Evolutionary conservation across 2,888 invertebrate species (phyloP).

Genomic region (Ophion obscuratus): DNA sequence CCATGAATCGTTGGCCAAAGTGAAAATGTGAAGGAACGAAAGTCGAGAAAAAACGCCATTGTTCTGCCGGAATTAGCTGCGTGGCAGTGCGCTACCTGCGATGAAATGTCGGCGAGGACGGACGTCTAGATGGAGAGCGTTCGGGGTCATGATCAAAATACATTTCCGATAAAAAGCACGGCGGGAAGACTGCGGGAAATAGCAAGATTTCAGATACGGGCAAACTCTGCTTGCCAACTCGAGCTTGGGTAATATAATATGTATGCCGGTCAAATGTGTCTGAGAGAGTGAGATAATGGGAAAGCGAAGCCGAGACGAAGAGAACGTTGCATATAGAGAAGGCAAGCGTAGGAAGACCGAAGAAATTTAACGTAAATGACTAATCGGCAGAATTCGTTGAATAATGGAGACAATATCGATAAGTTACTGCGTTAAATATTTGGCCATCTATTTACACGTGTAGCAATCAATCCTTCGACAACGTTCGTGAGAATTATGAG

Average conservation of each 20-base stretch:
- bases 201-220: slow-evolving; percentile 27
- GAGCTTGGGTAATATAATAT: slow-evolving; percentile 58
- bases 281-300: slow-evolving; percentile 2
- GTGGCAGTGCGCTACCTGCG: slow-evolving; percentile 8
- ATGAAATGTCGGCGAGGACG: slow-evolving; percentile 14
- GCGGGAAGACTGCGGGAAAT: slow-evolving; percentile 35
- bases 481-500: too few relatives aligned
- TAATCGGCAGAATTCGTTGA: slow-evolving; percentile 52
- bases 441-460: too few relatives aligned
- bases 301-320: not conserved
- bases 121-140: slow-evolving; percentile 47
- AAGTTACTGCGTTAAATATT: not conserved
- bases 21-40: slow-evolving; percentile 33
- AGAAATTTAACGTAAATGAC: slow-evolving; percentile 32
- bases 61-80: slow-evolving; percentile 48
- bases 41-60: slow-evolving; percentile 26
- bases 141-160: slow-evolving; percentile 71
- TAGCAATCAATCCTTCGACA: too few relatives aligned
- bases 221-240: slow-evolving; percentile 48
- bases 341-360: not conserved
- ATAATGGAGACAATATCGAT: slow-evolving; percentile 19
- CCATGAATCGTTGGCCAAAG: slow-evolving; percentile 23
- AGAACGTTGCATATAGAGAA: not conserved
- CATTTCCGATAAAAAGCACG: slow-evolving; percentile 73
- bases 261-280: slow-evolving; percentile 44